Percentiles rank a stretch among this genome's conserved stretches.
Conservation (phyloP, 2,113 vertebrate genomes). For the Saccopteryx bilineata region DNA sequence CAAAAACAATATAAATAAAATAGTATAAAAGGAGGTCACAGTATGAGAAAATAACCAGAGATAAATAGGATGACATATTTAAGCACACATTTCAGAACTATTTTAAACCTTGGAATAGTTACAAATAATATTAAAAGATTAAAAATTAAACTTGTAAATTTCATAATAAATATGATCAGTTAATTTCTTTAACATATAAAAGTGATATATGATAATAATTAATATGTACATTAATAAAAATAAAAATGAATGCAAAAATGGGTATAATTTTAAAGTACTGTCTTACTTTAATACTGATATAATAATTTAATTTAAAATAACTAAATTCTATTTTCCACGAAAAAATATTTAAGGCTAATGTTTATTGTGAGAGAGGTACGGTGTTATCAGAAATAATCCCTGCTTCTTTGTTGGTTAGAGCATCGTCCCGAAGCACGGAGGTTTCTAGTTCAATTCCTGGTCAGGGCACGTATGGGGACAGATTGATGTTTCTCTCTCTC, state of each 20-base stretch:
- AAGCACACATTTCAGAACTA: not conserved
- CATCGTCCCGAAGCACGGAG: too few relatives aligned
- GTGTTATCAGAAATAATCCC: not conserved
- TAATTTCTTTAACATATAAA: not conserved
- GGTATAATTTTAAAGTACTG: not conserved
- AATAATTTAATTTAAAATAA: conserved; percentile 32
- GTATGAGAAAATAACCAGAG: not conserved
- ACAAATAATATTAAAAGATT: not conserved
- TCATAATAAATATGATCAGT: not conserved
- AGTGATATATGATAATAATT: not conserved
- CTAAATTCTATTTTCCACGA: not conserved
- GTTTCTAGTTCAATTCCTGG: too few relatives aligned
- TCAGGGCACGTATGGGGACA: too few relatives aligned
- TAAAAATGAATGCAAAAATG: not conserved
- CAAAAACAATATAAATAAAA: not conserved
- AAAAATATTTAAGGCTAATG: not conserved
- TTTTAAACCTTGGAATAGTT: not conserved
- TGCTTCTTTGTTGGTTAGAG: too few relatives aligned
- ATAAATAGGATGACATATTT: not conserved
- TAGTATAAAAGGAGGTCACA: not conserved
- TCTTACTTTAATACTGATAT: not conserved
- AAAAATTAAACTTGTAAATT: not conserved
- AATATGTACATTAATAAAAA: not conserved
- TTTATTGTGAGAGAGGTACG: not conserved
- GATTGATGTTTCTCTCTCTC: too few relatives aligned